Evolutionary conservation across 2,797 vertebrate genomes (phyloP).

Genomic region (Liasis olivaceus): DNA sequence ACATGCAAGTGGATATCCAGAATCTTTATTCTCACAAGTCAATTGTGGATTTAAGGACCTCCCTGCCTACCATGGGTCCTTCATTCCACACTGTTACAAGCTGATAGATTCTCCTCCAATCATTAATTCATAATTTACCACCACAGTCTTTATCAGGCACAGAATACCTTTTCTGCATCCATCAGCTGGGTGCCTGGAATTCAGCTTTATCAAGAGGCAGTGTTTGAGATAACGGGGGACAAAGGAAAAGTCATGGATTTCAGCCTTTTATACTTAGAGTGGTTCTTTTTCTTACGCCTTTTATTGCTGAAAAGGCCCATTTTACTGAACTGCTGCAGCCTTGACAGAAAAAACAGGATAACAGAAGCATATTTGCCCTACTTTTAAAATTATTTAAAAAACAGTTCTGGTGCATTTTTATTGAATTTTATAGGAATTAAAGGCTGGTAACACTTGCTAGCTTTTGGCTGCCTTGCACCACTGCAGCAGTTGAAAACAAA

Average conservation of each 20-base stretch:
- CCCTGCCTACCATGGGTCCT: neutral
- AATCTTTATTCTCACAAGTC: neutral
- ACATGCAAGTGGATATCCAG: neutral
- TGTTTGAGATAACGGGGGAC: neutral
- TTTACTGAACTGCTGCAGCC: neutral
- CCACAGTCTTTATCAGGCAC: neutral
- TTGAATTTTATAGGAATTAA: neutral
- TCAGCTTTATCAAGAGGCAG: neutral
- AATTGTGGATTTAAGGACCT: neutral
- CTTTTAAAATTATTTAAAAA: neutral
- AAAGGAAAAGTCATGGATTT: neutral
- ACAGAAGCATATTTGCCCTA: neutral
- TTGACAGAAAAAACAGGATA: neutral
- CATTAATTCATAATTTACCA: neutral
- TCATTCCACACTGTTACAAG: neutral
- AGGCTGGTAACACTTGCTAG: slow-evolving; percentile 35
- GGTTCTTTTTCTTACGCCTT: neutral
- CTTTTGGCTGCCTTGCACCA: slow-evolving; percentile 43
- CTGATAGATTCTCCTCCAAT: neutral
- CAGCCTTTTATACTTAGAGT: neutral
- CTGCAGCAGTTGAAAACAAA: slow-evolving; percentile 65
- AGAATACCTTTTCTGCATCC: neutral
- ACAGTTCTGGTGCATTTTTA: slow-evolving; percentile 1
- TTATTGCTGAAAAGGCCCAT: neutral
- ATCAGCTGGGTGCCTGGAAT: neutral